These are phyloP conservation scores for Diachasmimorpha longicaudata DNA, from an alignment of 1,140 invertebrate genomes.

Conservation along the genomic window DNA sequence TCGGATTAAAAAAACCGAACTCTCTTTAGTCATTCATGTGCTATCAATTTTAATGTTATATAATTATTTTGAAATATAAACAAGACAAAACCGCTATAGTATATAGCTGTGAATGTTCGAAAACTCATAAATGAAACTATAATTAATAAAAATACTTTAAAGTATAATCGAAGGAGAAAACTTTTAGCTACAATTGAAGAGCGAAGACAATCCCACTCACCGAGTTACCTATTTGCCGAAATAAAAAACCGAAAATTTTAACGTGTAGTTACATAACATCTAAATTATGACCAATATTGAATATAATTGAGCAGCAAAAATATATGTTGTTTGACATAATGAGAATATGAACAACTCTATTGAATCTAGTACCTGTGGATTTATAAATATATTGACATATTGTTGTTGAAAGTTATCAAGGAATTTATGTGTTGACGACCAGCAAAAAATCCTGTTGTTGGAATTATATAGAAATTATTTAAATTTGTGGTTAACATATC, in stretches of 20 bases:
- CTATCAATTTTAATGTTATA: neutral
- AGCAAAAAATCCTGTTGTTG: neutral
- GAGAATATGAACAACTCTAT: neutral
- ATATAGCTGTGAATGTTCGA: too few relatives aligned
- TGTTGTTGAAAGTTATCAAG: neutral
- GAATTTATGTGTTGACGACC: neutral
- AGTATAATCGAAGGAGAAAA: neutral
- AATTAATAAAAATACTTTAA: neutral
- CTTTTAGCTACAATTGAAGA: neutral
- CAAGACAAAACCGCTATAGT: too few relatives aligned
- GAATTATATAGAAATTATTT: neutral
- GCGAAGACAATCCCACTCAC: constrained; percentile 21
- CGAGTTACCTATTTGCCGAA: neutral
- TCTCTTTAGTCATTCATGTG: neutral
- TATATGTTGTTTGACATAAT: neutral
- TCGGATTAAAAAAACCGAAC: neutral
- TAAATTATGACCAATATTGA: neutral
- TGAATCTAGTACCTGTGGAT: neutral
- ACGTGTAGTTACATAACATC: neutral
- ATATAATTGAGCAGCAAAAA: neutral
- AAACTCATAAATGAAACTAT: neutral
- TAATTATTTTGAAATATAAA: too few relatives aligned
- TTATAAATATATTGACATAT: neutral
- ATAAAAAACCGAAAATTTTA: neutral
- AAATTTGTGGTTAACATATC: neutral